Evolutionary conservation across 2,113 vertebrate species (phyloP), one percentile per base, ranked within the genome.

Genomic region (Gallinago jamesoni): DNA sequence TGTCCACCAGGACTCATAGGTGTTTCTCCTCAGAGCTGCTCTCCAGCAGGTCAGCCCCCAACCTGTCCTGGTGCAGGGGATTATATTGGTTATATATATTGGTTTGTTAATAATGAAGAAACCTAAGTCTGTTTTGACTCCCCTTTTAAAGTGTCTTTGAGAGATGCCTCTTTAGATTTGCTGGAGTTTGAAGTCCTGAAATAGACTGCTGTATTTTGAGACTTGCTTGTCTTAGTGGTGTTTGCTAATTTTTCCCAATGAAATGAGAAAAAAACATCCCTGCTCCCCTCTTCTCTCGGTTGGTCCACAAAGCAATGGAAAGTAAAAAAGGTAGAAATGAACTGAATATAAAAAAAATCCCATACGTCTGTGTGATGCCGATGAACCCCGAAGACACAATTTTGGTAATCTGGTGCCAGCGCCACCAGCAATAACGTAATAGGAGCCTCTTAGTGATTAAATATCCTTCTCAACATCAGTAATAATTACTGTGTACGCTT

Each of bases 391-490:
- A 67, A 93, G 45, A 90, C 37, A 82, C 55, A n/a, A 17, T 80
- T 86, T 93, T 92, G 62, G 67, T 89, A 79, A 89, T 90, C 13
- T 90, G 45, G 47, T 92, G 93, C 22, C 76, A 66, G 53, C 94
- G 56, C 27, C 47, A 83, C n/a, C 33, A 95, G 45, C 23, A 73
- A 23, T 55, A 83, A 67, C 68, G 79, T 50, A 74, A 6, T 35
- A 74, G 43, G 33, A 83, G 14, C 21, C n/a, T 92, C 64, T 81
- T 77, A 68, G 56, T 84, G 43, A 88, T 89, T 93, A 93, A 90
- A 94, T 88, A 84, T 60, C 72, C 77, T 83, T 96, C 78, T 96
- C 92, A 95, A 74, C 35, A 94, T 94, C 84, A 87, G 93, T 81
- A 92, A 78, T 85, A 93, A 96, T 95, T 69, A 87, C 59, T 93